Evolutionary conservation across 2,888 invertebrate species (phyloP).

Genomic region (Disparrhopalites patrizii): DNA sequence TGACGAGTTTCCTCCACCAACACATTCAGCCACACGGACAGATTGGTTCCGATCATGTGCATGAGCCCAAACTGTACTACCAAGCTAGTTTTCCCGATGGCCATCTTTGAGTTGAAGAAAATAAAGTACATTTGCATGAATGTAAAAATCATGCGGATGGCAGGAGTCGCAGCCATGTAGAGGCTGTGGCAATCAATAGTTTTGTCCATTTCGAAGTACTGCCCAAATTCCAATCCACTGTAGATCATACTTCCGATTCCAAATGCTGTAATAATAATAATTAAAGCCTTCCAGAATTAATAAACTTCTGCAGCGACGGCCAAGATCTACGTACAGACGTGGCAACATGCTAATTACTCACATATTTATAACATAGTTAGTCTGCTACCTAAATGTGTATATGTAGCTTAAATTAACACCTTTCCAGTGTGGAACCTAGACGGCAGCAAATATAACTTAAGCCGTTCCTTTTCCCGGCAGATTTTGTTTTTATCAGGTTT

Average conservation of each 20-base stretch:
- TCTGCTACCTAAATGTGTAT: too few relatives aligned
- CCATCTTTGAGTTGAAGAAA: slow-evolving; percentile 67
- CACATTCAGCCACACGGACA: slow-evolving; percentile 57
- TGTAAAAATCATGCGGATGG: slow-evolving; percentile 90
- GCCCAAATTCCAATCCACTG: slow-evolving; percentile 89
- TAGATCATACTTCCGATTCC: slow-evolving; percentile 97
- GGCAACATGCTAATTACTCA: neutral
- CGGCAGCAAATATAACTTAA: too few relatives aligned
- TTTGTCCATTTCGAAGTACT: slow-evolving; percentile 86
- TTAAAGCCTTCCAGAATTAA: neutral
- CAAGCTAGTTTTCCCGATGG: slow-evolving; percentile 46
- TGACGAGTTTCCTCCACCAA: slow-evolving; percentile 55
- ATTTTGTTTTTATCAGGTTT: too few relatives aligned
- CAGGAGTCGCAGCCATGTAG: slow-evolving; percentile 85
- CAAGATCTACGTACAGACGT: neutral
- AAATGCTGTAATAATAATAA: slow-evolving; percentile 71
- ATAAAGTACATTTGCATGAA: slow-evolving; percentile 98
- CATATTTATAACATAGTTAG: too few relatives aligned
- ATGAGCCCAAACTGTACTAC: slow-evolving; percentile 57
- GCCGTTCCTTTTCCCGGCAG: too few relatives aligned
- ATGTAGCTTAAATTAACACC: too few relatives aligned
- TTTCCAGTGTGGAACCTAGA: too few relatives aligned
- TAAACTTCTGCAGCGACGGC: neutral
- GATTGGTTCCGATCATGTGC: slow-evolving; percentile 58
- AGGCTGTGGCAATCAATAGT: slow-evolving; percentile 89